A percentile compares a stretch with the other conserved stretches of the same genome.
Evolutionary conservation across 2,113 vertebrate genomes (phyloP).

Genomic region (Xyliphius kryptos): DNA sequence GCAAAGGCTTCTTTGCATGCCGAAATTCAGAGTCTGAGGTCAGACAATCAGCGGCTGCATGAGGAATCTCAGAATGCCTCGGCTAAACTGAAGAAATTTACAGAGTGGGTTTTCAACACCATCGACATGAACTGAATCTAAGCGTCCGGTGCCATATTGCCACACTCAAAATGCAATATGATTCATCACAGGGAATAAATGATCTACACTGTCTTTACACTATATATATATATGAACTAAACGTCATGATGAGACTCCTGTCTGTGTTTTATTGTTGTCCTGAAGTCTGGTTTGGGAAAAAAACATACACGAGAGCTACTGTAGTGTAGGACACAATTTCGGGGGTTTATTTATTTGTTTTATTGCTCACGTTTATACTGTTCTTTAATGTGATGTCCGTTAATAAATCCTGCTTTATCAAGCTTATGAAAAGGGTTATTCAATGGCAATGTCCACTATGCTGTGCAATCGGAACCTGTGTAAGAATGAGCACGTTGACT

Average conservation of each 20-base stretch:
- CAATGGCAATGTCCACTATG: too few relatives aligned
- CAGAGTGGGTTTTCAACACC: conserved; percentile 98
- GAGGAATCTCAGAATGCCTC: conserved; percentile 94
- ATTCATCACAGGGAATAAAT: too few relatives aligned
- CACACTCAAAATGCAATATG: background rate
- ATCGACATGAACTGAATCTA: conserved; percentile 91
- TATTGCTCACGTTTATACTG: too few relatives aligned
- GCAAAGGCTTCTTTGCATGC: conserved; percentile 82
- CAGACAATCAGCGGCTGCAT: conserved; percentile 93
- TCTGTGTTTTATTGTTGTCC: conserved; percentile 4
- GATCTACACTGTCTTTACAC: too few relatives aligned
- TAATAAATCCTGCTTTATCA: too few relatives aligned
- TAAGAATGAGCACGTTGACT: too few relatives aligned
- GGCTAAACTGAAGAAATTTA: conserved; percentile 97
- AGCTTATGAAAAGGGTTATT: too few relatives aligned
- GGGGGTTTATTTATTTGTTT: too few relatives aligned
- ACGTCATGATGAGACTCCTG: conserved; percentile 7
- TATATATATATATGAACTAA: too few relatives aligned
- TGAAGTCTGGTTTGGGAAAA: background rate
- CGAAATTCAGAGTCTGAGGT: conserved; percentile 89
- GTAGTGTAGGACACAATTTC: background rate
- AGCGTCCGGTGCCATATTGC: background rate
- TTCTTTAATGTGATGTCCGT: too few relatives aligned
- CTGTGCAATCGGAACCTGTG: too few relatives aligned
- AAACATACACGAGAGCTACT: background rate